Conservation (phyloP, 2,888 invertebrate genomes). For the Agonopterix arenella region DNA sequence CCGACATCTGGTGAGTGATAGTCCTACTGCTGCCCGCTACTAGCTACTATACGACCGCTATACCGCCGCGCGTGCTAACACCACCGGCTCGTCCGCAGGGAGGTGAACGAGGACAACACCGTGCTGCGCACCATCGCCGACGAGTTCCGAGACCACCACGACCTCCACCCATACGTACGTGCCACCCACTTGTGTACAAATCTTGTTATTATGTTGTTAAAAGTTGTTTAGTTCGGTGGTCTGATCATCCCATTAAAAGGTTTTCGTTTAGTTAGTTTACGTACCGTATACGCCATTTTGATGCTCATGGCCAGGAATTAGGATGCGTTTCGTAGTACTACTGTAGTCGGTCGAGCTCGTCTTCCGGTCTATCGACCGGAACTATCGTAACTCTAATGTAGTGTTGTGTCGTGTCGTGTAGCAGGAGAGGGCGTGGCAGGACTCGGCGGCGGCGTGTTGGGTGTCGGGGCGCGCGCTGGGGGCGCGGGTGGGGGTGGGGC, state of each 20-base stretch:
- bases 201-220: too few species aligned
- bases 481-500: slow-evolving; percentile 53
- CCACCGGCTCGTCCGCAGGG: slow-evolving; percentile 65
- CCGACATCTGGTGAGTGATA: slow-evolving; percentile 84
- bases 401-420: not conserved
- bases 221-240: too few species aligned
- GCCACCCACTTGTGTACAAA: too few species aligned
- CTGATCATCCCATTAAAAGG: too few species aligned
- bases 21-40: too few species aligned
- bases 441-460: slow-evolving; percentile 11
- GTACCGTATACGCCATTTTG: too few species aligned
- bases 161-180: slow-evolving; percentile 45
- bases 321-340: too few species aligned
- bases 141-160: slow-evolving; percentile 76
- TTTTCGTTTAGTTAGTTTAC: too few species aligned
- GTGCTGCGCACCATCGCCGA: slow-evolving; percentile 79
- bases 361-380: slow-evolving; percentile 29
- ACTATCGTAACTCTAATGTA: not conserved
- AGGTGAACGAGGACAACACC: slow-evolving; percentile 86
- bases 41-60: not conserved
- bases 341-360: too few species aligned
- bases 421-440: not conserved
- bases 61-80: not conserved
- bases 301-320: too few species aligned
- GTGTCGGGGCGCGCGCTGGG: slow-evolving; percentile 21